Conservation (phyloP, 2,113 vertebrate genomes). For the Albula glossodonta region DNA sequence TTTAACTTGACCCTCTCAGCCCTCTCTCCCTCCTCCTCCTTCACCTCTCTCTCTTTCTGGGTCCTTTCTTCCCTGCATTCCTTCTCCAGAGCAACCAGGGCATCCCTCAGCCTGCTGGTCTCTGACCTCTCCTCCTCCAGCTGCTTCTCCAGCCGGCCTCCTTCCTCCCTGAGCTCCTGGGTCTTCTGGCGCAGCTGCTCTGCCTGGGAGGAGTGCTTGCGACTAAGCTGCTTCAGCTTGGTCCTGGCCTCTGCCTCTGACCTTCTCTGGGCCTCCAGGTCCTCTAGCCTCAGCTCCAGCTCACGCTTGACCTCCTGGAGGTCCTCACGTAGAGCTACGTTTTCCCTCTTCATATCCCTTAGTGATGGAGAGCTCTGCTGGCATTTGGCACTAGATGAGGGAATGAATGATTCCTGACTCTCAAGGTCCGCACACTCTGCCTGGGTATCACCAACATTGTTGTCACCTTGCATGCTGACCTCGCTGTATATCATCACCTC, state of each 20-base stretch:
- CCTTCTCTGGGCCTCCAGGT: slow-evolving; percentile 68
- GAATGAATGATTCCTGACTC: not conserved
- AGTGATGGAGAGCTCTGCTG: not conserved
- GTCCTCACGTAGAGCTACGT: slow-evolving; percentile 58
- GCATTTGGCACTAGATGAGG: not conserved
- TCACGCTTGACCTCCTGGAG: slow-evolving; percentile 57
- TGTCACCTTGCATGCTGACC: not conserved
- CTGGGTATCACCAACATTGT: slow-evolving; percentile 16
- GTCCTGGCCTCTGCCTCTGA: slow-evolving; percentile 67
- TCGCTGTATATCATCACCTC: slow-evolving; percentile 26
- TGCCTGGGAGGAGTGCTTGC: slow-evolving; percentile 58
- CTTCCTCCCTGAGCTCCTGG: slow-evolving; percentile 53
- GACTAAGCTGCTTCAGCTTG: slow-evolving; percentile 70
- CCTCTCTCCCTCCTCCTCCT: slow-evolving; percentile 26
- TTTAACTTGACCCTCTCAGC: slow-evolving; percentile 60
- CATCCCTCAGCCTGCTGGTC: slow-evolving; percentile 50
- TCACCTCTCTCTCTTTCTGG: slow-evolving; percentile 35
- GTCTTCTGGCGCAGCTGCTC: slow-evolving; percentile 48
- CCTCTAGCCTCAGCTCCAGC: slow-evolving; percentile 66
- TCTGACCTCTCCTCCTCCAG: slow-evolving; percentile 65
- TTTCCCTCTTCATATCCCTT: slow-evolving; percentile 58
- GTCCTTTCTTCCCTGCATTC: slow-evolving; percentile 45
- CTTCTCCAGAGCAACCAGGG: slow-evolving; percentile 51
- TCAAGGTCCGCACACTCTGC: not conserved
- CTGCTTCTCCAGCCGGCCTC: slow-evolving; percentile 32